Conservation (phyloP, 2,888 invertebrate species). For the Hirtodrosophila duncani region DNA sequence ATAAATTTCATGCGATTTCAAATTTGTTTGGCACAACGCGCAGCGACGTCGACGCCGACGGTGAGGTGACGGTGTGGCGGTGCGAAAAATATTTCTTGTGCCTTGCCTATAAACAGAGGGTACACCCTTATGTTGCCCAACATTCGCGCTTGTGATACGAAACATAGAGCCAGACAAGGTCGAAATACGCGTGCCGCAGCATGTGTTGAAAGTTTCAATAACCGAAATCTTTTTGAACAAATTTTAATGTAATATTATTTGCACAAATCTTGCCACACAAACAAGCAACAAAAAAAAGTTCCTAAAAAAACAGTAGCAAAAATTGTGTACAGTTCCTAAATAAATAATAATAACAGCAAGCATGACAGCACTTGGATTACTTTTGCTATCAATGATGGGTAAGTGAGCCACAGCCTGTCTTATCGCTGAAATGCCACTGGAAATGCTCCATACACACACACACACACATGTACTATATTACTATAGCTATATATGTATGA, state of each 20-base stretch:
- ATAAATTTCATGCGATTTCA: conserved; percentile 62
- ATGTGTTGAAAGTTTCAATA: conserved; percentile 25
- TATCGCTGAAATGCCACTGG: conserved; percentile 47
- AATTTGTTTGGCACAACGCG: conserved; percentile 55
- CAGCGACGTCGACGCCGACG: conserved; percentile 6
- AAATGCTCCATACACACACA: neutral
- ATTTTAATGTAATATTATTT: conserved; percentile 13
- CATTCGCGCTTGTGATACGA: conserved; percentile 54
- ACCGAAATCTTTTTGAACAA: conserved; percentile 28
- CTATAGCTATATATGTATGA: neutral
- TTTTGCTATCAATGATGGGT: conserved; percentile 74
- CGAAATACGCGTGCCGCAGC: conserved; percentile 5
- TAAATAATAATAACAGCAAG: conserved; percentile 9
- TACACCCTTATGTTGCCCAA: conserved; percentile 56
- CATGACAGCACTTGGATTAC: conserved; percentile 69
- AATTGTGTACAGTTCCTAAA: conserved; percentile 41
- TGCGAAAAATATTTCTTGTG: conserved; percentile 20
- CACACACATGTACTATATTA: neutral
- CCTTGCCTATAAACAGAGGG: conserved; percentile 63
- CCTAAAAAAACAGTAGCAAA: conserved; percentile 13
- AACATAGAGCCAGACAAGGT: conserved; percentile 32
- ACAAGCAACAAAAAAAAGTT: conserved; percentile 11
- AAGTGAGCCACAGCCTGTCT: conserved; percentile 53
- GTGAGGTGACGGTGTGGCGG: neutral
- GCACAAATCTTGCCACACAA: conserved; percentile 57